Base-by-base conservation (phyloP, 2,113 vertebrate species). In the Xyrauchen texanus region DNA sequence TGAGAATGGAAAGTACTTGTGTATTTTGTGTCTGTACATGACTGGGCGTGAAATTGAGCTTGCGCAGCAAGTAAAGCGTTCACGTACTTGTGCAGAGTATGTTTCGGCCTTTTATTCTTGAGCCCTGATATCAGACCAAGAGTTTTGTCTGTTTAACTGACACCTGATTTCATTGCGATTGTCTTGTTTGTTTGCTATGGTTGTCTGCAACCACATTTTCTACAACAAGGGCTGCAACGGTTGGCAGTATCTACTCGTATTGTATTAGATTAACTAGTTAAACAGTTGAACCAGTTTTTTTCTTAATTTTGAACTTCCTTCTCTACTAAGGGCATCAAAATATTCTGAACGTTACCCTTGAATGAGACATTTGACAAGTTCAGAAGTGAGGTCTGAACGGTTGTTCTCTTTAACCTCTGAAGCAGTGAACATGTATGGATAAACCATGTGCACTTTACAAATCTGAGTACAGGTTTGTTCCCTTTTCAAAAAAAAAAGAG, bases 381-480 rank as follows among this genome's bases (percentile, higher is more conserved):
- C 21, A 34, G 21, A 34, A 12, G 10, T 8, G 47, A 5, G 47
- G 47, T 49, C 47, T 49, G 7, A 53, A 53, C 51, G 10, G 4
- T 64, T 80, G 60, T 73, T 68, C 52, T 70, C 73, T 82, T 65
- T 73, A 21, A 76, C 55, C 47, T 62, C 55, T 5, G 13, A 4
- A 82, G 64, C 66, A 68, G 76, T 65, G 15, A 10, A 15, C 42
- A 51, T 44, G 42, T 61, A 67, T 46, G 45, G 53, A 44, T 76
- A 52, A 84, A 79, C 78, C n/a, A 42, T 60, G 75, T 76, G 80
- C 80, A 85, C 83, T 82, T 85, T 82, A 77, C 82, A 77, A 69
- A 12, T 72, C 61, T 61, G 55, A 62, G 58, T 64, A 78, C 78
- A 62, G 12, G 60, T 80, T 65, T 82, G 68, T 82, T 77, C 65